phyloP scores from a whole-genome alignment of 2,113 vertebrate species.

The Phaethornis superciliosus region DNA sequence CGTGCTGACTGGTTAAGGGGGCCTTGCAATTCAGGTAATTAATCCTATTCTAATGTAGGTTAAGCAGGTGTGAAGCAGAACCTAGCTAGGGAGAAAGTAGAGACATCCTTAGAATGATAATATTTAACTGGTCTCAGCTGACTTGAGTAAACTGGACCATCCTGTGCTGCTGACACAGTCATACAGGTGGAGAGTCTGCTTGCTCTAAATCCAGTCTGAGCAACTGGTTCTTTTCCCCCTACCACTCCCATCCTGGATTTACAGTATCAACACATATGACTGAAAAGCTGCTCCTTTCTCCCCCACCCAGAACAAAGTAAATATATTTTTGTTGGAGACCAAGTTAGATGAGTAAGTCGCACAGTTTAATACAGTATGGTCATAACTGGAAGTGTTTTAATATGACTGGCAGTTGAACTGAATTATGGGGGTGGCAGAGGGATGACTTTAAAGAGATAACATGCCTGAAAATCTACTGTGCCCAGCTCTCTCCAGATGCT shows the following conservation, averaged over 20 bases:
- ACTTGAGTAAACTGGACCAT: constrained; percentile 41
- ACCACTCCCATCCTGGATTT: background rate
- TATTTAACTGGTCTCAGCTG: constrained; percentile 67
- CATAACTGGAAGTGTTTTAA: background rate
- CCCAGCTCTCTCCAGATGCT: background rate
- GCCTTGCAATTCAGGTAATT: constrained; percentile 72
- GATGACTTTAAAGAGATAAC: constrained; percentile 3
- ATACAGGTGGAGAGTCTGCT: constrained; percentile 21
- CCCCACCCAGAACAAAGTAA: background rate
- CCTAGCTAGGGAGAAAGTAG: constrained; percentile 59
- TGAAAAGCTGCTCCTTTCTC: constrained; percentile 3
- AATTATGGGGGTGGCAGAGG: background rate
- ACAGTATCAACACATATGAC: background rate
- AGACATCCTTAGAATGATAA: constrained; percentile 43
- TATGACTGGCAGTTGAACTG: background rate
- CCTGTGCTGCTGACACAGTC: constrained; percentile 43
- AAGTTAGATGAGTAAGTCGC: background rate
- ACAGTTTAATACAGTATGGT: background rate
- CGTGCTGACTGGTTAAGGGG: constrained; percentile 73
- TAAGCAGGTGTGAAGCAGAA: constrained; percentile 79
- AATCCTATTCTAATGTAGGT: constrained; percentile 83
- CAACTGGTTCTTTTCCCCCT: background rate
- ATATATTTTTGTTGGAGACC: background rate
- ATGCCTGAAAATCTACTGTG: background rate
- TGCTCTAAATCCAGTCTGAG: constrained; percentile 31